Evolutionary conservation across 2,797 vertebrate genomes (phyloP).

Genomic region (Cercopithecus neglectus): DNA sequence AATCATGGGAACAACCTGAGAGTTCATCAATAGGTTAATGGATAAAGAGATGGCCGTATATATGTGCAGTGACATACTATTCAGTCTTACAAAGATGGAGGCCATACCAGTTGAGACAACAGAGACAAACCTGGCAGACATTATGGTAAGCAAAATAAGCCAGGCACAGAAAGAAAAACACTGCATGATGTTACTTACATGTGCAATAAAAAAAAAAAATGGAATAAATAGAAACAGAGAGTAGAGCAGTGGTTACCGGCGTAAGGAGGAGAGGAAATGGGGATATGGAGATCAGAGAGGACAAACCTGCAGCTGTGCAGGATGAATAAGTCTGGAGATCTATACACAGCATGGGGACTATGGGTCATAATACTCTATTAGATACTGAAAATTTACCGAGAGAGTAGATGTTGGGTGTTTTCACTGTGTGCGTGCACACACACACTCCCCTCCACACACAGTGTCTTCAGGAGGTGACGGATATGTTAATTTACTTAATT

Average conservation of each 20-base stretch:
- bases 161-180: not conserved
- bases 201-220: not conserved
- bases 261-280: not conserved
- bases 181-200: not conserved
- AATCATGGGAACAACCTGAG: not conserved
- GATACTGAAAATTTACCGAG: not conserved
- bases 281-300: not conserved
- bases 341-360: too few relatives aligned
- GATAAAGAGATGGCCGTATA: too few relatives aligned
- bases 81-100: not conserved
- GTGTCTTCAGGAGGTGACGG: not conserved
- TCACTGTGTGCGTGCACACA: rapidly evolving
- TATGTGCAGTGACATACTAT: not conserved
- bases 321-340: too few relatives aligned
- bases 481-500: not conserved
- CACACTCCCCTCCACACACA: not conserved
- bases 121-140: too few relatives aligned
- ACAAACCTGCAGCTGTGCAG: not conserved
- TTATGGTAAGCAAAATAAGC: not conserved
- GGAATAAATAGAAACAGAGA: not conserved
- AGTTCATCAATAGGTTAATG: not conserved
- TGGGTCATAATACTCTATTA: rapidly evolving
- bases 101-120: not conserved
- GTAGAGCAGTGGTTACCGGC: not conserved
- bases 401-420: too few relatives aligned